Evolutionary conservation across 2,888 invertebrate genomes (phyloP), one percentile per base, ranked within the genome.

Genomic region (Liposcelis brunnea): DNA sequence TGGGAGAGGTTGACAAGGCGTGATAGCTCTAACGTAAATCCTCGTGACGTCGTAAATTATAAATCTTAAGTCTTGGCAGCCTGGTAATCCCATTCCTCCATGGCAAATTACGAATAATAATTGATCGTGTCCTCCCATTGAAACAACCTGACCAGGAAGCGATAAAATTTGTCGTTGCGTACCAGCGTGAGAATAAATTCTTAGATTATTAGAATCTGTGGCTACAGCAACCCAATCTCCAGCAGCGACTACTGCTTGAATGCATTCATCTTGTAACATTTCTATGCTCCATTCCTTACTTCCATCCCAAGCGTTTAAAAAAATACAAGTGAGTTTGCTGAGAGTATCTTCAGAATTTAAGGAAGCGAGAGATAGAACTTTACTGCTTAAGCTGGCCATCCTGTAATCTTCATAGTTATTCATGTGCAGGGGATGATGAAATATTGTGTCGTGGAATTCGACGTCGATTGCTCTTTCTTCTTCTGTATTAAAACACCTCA

Each of bases 391-490:
- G 48, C 86, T 81, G 8, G 87, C 95, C 74, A 97, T 77, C 1
- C 78, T 79, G 63, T 93, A 90, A 50, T 79, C 78, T 34, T 79
- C 66, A 57, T 77, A 79, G 66, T 98, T 97, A 55, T 77, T 78
- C 51, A 97, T 70, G 59, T 90, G 86, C 60, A 97, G 75, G 16
- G 86, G 78, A 58, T 90, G 90, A 60, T 97, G 93, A 10, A 86
- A 67, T 43, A 79, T 75, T 0, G 81, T 74, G 63, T 98, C 93
- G 55, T 95, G 94, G 62, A 97, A 98, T 61, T 94, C 93, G 1
- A 95, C 83, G 60, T 94, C 93, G 44, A 97, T 86, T 0, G 77
- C 78, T 45, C 82, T 83, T 37, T 81, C 82, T 0, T 75, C 77
- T 50, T 80, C 81, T 1, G 69, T 71, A 1, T 75, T 74, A 58